A percentile compares a stretch with the other conserved stretches of the same genome.
phyloP scores from a whole-genome alignment of 2,888 invertebrate species.

The Orthosia incerta region DNA sequence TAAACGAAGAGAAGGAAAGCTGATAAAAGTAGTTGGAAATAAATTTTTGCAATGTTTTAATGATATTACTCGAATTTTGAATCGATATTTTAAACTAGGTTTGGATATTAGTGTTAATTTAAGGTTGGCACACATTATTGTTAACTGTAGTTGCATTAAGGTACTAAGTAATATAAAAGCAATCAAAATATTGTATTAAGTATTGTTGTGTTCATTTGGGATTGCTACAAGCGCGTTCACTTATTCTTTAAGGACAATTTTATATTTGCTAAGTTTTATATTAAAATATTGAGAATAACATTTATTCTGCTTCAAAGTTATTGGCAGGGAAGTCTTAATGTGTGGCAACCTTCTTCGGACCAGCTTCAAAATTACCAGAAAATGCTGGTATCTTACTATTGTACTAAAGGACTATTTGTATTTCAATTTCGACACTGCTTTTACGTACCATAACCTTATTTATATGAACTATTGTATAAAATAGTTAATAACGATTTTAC shows the following conservation, averaged over 20 bases:
- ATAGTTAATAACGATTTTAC: conserved; percentile 84
- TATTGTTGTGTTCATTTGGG: conserved; percentile 62
- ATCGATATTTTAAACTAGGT: conserved; percentile 69
- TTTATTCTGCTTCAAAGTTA: conserved; percentile 16
- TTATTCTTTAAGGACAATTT: conserved; percentile 31
- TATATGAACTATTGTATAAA: conserved; percentile 79
- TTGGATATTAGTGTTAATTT: conserved; percentile 67
- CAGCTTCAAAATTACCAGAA: conserved; percentile 57
- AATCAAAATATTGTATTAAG: conserved; percentile 44
- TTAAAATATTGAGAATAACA: background rate
- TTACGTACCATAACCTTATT: conserved; percentile 83
- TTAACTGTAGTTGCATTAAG: conserved; percentile 34
- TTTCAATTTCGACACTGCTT: conserved; percentile 85
- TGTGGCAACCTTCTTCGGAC: conserved; percentile 42
- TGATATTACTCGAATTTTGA: conserved; percentile 78
- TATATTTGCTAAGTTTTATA: conserved; percentile 21
- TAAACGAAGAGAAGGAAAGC: conserved; percentile 10
- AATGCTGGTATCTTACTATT: conserved; percentile 61
- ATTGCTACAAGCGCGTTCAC: conserved; percentile 54
- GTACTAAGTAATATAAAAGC: conserved; percentile 27
- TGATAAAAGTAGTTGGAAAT: conserved; percentile 37
- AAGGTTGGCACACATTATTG: conserved; percentile 59
- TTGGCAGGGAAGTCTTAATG: conserved; percentile 43
- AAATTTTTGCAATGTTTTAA: conserved; percentile 60
- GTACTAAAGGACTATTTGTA: conserved; percentile 66